phyloP scores from a whole-genome alignment of 2,797 vertebrate genomes.

The Manis javanica region DNA sequence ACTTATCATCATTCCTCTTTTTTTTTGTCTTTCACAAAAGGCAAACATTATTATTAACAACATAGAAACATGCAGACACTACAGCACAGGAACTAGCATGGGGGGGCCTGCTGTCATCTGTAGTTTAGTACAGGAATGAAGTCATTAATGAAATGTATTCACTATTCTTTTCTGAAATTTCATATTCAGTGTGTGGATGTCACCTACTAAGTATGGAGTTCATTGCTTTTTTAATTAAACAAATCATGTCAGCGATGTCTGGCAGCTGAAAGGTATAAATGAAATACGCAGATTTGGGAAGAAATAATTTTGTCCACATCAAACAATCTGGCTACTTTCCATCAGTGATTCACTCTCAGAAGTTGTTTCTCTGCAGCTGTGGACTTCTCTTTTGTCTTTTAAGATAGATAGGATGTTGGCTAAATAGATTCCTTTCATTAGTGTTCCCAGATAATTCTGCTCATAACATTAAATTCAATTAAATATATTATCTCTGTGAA shows the following conservation, averaged over 20 bases:
- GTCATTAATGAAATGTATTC: not conserved
- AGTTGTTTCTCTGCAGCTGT: not conserved
- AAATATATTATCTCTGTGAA: not conserved
- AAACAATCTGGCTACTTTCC: not conserved
- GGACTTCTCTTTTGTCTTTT: not conserved
- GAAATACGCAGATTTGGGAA: not conserved
- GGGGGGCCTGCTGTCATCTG: no score
- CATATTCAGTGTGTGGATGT: not conserved
- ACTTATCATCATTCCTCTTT: not conserved
- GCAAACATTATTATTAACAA: not conserved
- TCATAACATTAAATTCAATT: not conserved
- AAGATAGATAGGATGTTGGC: not conserved
- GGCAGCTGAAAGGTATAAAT: not conserved
- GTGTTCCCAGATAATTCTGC: not conserved
- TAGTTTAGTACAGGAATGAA: not conserved
- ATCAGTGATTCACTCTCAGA: not conserved
- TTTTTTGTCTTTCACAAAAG: not conserved
- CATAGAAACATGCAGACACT: not conserved
- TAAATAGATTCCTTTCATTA: not conserved
- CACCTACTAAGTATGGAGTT: not conserved
- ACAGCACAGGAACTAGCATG: not conserved
- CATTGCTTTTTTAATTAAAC: not conserved
- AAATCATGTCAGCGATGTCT: not conserved
- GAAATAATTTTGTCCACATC: slow-evolving; percentile 8
- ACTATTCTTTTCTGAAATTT: not conserved